A percentile compares a stretch with the other conserved stretches of the same genome.
phyloP scores from a whole-genome alignment of 2,888 invertebrate species.

The Nomada hirtipes region DNA sequence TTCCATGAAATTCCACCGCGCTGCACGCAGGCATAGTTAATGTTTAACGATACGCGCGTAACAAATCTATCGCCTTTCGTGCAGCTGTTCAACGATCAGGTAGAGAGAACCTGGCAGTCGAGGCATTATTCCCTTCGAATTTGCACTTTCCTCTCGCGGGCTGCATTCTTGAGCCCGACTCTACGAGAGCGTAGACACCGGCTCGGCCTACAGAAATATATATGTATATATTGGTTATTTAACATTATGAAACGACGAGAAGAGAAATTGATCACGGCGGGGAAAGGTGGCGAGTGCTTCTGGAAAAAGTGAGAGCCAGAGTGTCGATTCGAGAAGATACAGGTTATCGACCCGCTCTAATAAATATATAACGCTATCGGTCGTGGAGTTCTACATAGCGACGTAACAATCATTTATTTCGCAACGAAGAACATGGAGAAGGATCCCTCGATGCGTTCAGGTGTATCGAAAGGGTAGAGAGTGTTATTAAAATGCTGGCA shows the following conservation, averaged over 20 bases:
- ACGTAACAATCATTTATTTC: conserved; percentile 52
- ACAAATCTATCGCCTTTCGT: not conserved
- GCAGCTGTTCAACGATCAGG: conserved; percentile 19
- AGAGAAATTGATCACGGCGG: conserved; percentile 59
- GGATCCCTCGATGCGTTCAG: no score
- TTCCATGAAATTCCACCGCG: conserved; percentile 24
- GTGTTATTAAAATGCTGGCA: not conserved
- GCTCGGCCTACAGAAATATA: conserved; percentile 44
- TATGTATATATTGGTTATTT: conserved; percentile 61
- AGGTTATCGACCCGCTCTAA: conserved; percentile 68
- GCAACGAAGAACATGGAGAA: conserved; percentile 47
- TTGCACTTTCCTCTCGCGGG: conserved; percentile 49
- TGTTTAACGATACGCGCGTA: not conserved
- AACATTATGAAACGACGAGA: conserved; percentile 60
- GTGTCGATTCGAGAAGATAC: conserved; percentile 55
- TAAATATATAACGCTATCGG: conserved; percentile 53
- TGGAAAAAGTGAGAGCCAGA: conserved; percentile 59
- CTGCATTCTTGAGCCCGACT: conserved; percentile 34
- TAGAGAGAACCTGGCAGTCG: not conserved
- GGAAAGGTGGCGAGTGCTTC: conserved; percentile 10
- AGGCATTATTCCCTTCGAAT: conserved; percentile 24
- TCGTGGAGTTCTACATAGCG: conserved; percentile 4
- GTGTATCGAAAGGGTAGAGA: not conserved
- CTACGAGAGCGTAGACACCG: conserved; percentile 22
- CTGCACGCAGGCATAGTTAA: not conserved